A percentile compares a stretch with the other conserved stretches of the same genome.
Conservation (phyloP, 2,888 invertebrate species). For the Troides aeacus region DNA sequence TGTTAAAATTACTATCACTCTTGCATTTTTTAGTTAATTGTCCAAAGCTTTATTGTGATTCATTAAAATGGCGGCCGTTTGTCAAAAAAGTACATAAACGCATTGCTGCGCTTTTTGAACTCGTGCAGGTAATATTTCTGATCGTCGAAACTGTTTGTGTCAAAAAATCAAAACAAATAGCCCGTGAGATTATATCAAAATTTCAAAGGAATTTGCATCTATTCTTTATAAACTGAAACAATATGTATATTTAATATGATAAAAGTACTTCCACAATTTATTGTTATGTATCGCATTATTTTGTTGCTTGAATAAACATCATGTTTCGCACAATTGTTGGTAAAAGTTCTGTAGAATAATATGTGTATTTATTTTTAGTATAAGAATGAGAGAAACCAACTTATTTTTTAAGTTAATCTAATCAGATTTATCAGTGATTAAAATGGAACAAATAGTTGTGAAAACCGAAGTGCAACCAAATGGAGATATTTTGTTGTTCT, state of each 20-base stretch:
- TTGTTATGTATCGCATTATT: no score
- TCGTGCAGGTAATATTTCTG: constrained; percentile 44
- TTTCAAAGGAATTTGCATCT: background rate
- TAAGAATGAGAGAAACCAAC: background rate
- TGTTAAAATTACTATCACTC: background rate
- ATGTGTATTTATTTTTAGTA: background rate
- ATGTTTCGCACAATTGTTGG: no score
- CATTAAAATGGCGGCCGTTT: constrained; percentile 34
- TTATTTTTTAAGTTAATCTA: background rate
- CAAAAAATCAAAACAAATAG: constrained; percentile 46
- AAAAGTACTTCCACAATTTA: no score
- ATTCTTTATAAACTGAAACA: background rate
- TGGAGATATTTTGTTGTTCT: constrained; percentile 68
- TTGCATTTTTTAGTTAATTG: background rate
- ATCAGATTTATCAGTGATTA: background rate
- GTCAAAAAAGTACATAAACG: constrained; percentile 38
- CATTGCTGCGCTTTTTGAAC: constrained; percentile 58
- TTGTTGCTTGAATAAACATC: no score
- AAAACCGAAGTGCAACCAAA: constrained; percentile 65
- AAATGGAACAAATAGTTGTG: constrained; percentile 63
- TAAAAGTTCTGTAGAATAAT: background rate
- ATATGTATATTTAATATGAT: no score
- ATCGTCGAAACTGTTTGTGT: constrained; percentile 56
- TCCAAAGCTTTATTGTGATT: background rate
- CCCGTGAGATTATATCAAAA: constrained; percentile 2